Conservation (phyloP, 2,113 vertebrate species). For the Lepisosteus osseus region DNA sequence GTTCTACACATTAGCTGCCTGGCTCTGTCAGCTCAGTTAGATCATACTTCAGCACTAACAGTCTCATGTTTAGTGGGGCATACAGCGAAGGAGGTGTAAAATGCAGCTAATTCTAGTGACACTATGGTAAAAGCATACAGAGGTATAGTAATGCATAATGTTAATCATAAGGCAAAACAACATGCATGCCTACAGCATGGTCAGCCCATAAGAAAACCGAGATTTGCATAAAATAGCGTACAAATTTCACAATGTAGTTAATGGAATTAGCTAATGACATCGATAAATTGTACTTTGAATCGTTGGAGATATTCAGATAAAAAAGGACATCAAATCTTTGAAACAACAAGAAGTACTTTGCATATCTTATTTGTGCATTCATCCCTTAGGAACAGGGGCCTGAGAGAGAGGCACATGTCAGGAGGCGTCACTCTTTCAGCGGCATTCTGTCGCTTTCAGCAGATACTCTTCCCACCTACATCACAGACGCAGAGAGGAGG, state of each 20-base stretch:
- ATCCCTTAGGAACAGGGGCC: conserved; percentile 52
- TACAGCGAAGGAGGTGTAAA: background rate
- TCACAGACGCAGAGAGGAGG: conserved; percentile 82
- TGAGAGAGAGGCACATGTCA: conserved; percentile 44
- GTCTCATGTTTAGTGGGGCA: no score
- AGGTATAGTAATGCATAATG: no score
- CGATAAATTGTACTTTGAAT: background rate
- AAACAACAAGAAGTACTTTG: no score
- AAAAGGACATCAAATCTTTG: no score
- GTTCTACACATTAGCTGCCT: background rate
- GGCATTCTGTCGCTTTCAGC: conserved; percentile 76
- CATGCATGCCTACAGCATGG: no score
- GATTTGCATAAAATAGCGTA: no score
- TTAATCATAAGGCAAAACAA: no score
- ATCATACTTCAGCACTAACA: no score
- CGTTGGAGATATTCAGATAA: background rate
- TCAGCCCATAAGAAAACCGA: no score
- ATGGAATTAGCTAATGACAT: background rate
- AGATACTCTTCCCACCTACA: conserved; percentile 84
- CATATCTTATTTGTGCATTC: background rate
- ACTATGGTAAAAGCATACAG: background rate
- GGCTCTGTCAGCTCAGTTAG: background rate
- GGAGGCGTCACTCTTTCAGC: conserved; percentile 70
- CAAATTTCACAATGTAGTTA: no score
- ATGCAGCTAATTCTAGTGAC: background rate